Evolutionary conservation across 2,797 vertebrate genomes (phyloP).

Genomic region (Orientallactaga sibirica): DNA sequence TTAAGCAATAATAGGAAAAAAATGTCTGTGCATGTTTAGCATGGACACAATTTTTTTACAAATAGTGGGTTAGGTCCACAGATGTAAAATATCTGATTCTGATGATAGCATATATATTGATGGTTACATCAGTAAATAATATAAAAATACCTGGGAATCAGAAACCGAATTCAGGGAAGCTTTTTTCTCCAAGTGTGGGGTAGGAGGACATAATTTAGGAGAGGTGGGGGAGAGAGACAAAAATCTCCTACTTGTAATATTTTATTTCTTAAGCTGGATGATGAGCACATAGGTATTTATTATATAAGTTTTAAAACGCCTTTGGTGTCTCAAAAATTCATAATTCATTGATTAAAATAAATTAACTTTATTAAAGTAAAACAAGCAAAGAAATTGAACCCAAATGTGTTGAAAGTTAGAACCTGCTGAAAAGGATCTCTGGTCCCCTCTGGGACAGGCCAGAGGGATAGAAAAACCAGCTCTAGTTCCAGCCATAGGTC

Average conservation of each 20-base stretch:
- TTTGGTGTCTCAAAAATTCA: neutral
- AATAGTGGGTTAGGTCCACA: neutral
- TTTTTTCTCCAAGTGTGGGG: neutral
- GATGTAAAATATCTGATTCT: neutral
- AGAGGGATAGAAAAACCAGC: neutral
- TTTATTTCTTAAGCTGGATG: conserved; percentile 30
- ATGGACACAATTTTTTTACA: neutral
- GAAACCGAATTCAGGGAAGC: neutral
- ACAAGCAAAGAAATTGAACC: conserved; percentile 13
- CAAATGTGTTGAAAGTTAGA: neutral
- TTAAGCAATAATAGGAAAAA: neutral
- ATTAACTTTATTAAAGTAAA: conserved; percentile 51
- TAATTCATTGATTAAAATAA: conserved; percentile 43
- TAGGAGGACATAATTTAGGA: too few relatives aligned
- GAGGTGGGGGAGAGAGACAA: neutral
- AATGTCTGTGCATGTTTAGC: neutral
- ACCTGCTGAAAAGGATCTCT: neutral
- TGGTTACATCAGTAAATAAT: neutral
- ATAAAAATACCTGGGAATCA: neutral
- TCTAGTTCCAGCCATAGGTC: neutral
- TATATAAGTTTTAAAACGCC: neutral
- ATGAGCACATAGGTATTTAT: neutral
- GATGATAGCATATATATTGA: neutral
- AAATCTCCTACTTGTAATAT: neutral
- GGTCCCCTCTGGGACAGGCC: neutral